Conservation (phyloP, 64 coral and sea anemone species). For the Stichodactyla mertensii region DNA sequence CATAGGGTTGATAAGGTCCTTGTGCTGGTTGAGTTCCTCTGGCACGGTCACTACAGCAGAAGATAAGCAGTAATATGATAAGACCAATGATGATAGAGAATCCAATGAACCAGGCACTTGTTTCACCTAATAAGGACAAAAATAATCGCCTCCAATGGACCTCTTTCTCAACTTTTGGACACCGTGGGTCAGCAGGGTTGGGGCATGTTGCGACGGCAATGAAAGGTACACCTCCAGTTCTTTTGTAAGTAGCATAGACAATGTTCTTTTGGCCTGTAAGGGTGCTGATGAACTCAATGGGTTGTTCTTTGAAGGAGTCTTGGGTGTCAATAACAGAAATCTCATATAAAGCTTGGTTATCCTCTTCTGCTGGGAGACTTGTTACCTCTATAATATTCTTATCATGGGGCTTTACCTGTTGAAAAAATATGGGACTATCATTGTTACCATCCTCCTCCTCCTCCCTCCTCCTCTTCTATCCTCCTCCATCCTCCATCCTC, state of each 20-base stretch:
- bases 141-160: conserved; percentile 38
- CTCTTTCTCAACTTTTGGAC: conserved; percentile 13
- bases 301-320: conserved; percentile 68
- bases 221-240: conserved; percentile 15
- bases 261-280: conserved; percentile 58
- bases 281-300: conserved; percentile 65
- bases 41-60: conserved; percentile 57
- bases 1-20: conserved; percentile 2
- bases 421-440: background rate
- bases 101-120: conserved; percentile 88
- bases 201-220: conserved; percentile 4
- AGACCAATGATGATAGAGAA: conserved; percentile 74
- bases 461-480: too few species aligned
- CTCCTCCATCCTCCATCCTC: too few species aligned
- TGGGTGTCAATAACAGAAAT: conserved; percentile 30
- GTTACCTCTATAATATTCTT: conserved; percentile 23
- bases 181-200: conserved; percentile 34
- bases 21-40: conserved; percentile 15
- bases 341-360: conserved; percentile 49
- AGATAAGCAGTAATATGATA: conserved; percentile 57
- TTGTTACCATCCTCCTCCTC: background rate
- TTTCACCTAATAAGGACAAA: conserved; percentile 63
- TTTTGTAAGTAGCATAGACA: conserved; percentile 59
- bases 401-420: conserved; percentile 56
- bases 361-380: background rate